Evolutionary conservation across 2,113 vertebrate genomes (phyloP).

Genomic region (Brachionichthys hirsutus): DNA sequence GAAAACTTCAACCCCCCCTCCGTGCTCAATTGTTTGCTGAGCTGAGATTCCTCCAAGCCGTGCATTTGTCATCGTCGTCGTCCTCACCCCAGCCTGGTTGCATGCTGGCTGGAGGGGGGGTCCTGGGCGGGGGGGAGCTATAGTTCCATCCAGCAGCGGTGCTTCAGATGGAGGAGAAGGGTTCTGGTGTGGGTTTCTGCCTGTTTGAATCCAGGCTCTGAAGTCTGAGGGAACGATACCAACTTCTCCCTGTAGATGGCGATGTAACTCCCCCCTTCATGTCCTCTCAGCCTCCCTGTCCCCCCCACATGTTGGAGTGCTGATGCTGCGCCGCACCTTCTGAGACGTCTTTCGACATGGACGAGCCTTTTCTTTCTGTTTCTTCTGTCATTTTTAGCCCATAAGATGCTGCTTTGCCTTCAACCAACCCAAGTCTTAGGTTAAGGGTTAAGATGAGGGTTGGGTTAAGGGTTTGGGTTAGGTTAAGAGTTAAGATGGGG

Average conservation of each 20-base stretch:
- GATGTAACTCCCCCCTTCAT: constrained; percentile 66
- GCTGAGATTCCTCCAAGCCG: constrained; percentile 18
- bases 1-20: not conserved
- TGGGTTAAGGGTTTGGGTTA: no score
- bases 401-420: constrained; percentile 18
- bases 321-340: no score
- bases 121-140: constrained; percentile 61
- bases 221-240: constrained; percentile 4
- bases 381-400: constrained; percentile 13
- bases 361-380: constrained; percentile 11
- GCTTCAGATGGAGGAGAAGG: constrained; percentile 3
- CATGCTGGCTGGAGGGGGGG: no score
- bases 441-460: constrained; percentile 12
- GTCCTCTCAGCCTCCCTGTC: not conserved
- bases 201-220: constrained; percentile 30
- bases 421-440: constrained; percentile 11
- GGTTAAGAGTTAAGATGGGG: no score
- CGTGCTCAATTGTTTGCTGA: not conserved
- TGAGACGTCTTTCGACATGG: constrained; percentile 20
- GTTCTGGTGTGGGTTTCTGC: not conserved
- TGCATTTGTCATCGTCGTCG: no score
- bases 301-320: not conserved
- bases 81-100: no score
- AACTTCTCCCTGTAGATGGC: constrained; percentile 66
- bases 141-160: constrained; percentile 60